Evolutionary conservation across 2,888 invertebrate genomes (phyloP), one percentile per base, ranked within the genome.

Genomic region (Dorcus hopei): DNA sequence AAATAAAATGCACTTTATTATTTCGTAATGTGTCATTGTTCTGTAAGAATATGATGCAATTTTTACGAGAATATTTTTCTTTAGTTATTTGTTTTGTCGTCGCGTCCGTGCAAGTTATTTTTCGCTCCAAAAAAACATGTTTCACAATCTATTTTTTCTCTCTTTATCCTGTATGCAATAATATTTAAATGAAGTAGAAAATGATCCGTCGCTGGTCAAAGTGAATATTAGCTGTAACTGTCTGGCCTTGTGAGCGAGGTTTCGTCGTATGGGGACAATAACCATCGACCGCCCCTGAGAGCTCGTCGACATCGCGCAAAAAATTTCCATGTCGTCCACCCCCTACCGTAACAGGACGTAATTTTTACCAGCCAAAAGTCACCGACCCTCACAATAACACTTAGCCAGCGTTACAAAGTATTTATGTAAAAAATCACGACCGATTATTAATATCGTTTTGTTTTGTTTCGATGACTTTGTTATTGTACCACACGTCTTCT

Each of bases 211-310:
- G n/a, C 11, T 16, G 51, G 51, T 51, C 26, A 38, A 51, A 39
- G 51, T 40, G 59, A 55, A 60, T 70, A 68, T 71, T 72, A 68
- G 69, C 69, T 70, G 70, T 71, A 68, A 71, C 69, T 67, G 70
- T 70, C 70, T 70, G 70, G 69, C 70, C 69, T 71, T 70, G 69
- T 69, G 63, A 52, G 67, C 65, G 68, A 68, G 70, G 68, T 71
- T 69, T 70, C 26, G 26, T 70, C 68, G 70, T 66, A 66, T 66
- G 67, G 58, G 68, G 57, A 51, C 51, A 51, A 38, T 51, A 51
- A 38, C 38, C 64, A 61, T 40, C 60, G 62, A 58, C 52, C 57
- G 53, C 47, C 57, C 45, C 52, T 52, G 65, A 60, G 45, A 33
- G 26, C 26, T 65, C 62, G 62, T 62, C 63, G 65, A 63, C 66